Percentiles rank a stretch among this genome's conserved stretches.
Conservation (phyloP, 1,140 invertebrate species). For the Conus betulinus region DNA sequence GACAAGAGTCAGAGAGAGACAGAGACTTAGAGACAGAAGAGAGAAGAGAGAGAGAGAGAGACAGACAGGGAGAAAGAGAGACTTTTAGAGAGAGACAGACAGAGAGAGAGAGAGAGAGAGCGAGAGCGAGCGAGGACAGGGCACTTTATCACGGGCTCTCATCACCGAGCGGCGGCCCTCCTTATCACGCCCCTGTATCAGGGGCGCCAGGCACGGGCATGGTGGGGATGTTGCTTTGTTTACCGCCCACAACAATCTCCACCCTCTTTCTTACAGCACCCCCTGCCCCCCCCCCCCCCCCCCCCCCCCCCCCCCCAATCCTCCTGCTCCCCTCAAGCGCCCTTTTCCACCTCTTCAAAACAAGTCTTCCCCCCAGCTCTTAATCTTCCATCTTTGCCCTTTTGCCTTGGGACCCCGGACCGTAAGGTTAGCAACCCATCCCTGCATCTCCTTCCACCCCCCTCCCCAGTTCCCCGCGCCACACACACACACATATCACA, state of each 20-base stretch:
- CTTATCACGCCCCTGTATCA: too few species aligned
- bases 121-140: too few species aligned
- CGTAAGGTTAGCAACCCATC: background rate
- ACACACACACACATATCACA: background rate
- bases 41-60: too few species aligned
- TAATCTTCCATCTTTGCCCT: conserved; percentile 6
- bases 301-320: background rate
- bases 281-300: background rate
- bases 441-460: background rate
- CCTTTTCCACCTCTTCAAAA: background rate
- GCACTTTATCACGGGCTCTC: too few species aligned
- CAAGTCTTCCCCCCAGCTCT: background rate
- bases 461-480: background rate
- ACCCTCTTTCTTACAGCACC: background rate
- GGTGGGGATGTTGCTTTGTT: background rate
- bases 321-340: background rate
- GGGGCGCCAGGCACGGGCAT: too few species aligned
- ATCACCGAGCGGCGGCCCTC: too few species aligned
- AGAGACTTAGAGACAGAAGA: too few species aligned
- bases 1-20: too few species aligned
- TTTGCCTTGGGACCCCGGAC: background rate
- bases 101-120: too few species aligned
- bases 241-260: background rate
- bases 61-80: too few species aligned
- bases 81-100: too few species aligned